A percentile compares a stretch with the other conserved stretches of the same genome.
Conservation (phyloP, 2,113 vertebrate species). For the Rynchops niger region DNA sequence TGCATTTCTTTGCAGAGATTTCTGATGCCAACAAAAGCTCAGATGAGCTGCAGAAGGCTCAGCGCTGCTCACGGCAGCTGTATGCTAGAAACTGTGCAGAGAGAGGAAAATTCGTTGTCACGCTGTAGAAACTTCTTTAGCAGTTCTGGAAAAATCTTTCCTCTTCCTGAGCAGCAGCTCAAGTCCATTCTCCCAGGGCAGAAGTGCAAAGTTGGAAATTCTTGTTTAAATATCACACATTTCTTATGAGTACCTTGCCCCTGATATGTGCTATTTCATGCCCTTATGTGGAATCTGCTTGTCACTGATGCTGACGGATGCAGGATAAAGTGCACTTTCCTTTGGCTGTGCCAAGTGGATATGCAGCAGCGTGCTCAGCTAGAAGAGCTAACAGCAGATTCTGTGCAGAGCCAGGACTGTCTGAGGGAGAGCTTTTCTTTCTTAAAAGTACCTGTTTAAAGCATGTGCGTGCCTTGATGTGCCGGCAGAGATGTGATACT, state of each 20-base stretch:
- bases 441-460: neutral
- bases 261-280: constrained; percentile 15
- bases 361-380: neutral
- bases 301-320: constrained; percentile 42
- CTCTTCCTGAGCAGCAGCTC: neutral
- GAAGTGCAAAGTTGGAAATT: neutral
- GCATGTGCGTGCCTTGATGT: accelerated
- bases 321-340: constrained; percentile 62
- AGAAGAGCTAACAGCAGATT: neutral
- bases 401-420: neutral
- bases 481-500: neutral
- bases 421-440: neutral
- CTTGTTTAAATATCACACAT: constrained; percentile 5
- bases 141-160: neutral
- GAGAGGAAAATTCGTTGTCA: neutral
- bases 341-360: constrained; percentile 50
- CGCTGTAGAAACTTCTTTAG: neutral
- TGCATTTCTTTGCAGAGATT: neutral
- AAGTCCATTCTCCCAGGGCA: neutral
- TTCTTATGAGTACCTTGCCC: neutral
- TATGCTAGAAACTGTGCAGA: neutral
- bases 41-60: neutral
- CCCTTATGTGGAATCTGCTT: constrained; percentile 60
- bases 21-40: neutral
- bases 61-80: neutral